A percentile compares a stretch with the other conserved stretches of the same genome.
Evolutionary conservation across 2,797 vertebrate species (phyloP).

Genomic region (Coregonus suidteri): DNA sequence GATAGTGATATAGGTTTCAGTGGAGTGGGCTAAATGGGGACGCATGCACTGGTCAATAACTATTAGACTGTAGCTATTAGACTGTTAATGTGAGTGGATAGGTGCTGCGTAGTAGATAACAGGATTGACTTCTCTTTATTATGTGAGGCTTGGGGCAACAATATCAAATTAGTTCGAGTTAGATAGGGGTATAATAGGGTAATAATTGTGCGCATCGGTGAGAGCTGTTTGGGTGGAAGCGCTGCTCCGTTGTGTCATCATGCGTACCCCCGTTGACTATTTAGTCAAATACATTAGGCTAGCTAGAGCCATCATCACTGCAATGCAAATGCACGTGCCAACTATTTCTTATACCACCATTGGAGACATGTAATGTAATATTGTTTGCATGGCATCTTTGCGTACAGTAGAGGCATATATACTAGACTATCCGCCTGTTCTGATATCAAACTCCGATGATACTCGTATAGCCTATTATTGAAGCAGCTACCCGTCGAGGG

Average conservation of each 20-base stretch:
- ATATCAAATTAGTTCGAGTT: slow-evolving; percentile 33
- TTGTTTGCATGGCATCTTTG: not conserved
- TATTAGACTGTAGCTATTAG: slow-evolving; percentile 3
- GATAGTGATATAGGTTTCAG: not conserved
- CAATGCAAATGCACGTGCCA: not conserved
- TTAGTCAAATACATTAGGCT: not conserved
- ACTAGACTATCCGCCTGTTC: not conserved
- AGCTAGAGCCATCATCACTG: not conserved
- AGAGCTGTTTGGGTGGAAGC: slow-evolving; percentile 29
- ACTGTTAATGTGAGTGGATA: not conserved
- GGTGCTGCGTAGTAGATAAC: not conserved
- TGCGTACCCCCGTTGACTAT: not conserved
- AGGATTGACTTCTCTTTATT: not conserved
- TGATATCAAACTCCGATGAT: not conserved
- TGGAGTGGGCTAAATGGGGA: slow-evolving; percentile 30
- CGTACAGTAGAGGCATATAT: not conserved
- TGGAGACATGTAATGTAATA: not conserved
- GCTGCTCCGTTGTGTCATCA: slow-evolving; percentile 23
- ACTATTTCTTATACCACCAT: not conserved
- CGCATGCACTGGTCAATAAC: slow-evolving; percentile 41
- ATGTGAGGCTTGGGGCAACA: slow-evolving; percentile 3
- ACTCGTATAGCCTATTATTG: not conserved
- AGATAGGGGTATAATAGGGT: slow-evolving; percentile 16
- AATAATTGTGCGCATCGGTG: slow-evolving; percentile 40
- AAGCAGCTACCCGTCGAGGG: not conserved